Evolutionary conservation across 37 sponge, comb jelly and placozoan species (phyloP).

Genomic region (Ephydatia muelleri): DNA sequence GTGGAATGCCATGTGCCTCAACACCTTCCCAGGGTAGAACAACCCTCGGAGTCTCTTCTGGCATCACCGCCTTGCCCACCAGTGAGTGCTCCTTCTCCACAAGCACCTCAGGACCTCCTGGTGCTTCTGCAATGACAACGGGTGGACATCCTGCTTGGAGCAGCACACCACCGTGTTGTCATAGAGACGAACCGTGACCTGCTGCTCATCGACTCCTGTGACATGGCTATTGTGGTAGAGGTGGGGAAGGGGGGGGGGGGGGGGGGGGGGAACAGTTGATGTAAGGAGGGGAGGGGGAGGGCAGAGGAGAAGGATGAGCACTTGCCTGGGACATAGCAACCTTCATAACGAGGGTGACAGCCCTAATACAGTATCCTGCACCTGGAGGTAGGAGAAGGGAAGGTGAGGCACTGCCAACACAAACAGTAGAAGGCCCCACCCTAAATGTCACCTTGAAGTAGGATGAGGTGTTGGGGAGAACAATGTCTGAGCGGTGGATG

Average conservation of each 20-base stretch:
- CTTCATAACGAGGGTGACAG: constrained; percentile 42
- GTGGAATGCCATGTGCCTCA: constrained; percentile 6
- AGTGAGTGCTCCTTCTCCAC: constrained; percentile 47
- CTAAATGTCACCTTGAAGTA: not conserved
- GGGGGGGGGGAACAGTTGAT: not conserved
- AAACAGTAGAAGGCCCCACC: not conserved
- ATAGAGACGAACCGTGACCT: not conserved
- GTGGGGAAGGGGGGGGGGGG: not conserved
- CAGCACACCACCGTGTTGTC: not conserved
- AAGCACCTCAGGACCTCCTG: constrained; percentile 35
- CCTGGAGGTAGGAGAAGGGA: not conserved
- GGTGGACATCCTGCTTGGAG: constrained; percentile 49
- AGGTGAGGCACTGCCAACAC: not conserved
- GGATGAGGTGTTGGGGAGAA: not conserved
- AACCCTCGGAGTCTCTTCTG: constrained; percentile 53
- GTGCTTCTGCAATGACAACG: constrained; percentile 25
- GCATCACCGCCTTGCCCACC: constrained; percentile 72
- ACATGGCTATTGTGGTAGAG: not conserved
- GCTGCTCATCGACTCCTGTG: not conserved
- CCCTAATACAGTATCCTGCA: constrained; percentile 45
- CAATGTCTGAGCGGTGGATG: constrained; percentile 37
- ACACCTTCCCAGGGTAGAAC: constrained; percentile 68
- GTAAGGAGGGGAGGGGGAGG: not conserved
- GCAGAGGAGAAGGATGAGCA: not conserved
- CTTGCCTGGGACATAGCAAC: constrained; percentile 30